Evolutionary conservation across 1,140 invertebrate species (phyloP), one percentile per base, ranked within the genome.

Genomic region (Glomeris maerens): DNA sequence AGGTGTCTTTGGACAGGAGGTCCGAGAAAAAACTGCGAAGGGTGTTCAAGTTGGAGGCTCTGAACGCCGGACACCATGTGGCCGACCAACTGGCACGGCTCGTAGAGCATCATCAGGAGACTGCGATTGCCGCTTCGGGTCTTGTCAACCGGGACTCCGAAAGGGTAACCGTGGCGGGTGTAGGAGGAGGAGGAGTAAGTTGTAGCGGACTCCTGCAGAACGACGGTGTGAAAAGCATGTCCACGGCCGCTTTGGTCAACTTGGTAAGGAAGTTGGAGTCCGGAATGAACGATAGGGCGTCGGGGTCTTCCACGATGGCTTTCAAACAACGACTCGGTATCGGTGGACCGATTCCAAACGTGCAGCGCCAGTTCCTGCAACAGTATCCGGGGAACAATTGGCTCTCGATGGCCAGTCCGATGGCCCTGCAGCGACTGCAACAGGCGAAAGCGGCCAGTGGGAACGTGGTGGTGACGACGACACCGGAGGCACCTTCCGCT

Each of bases 31-130:
- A 91, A 45, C 57, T 81, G 55, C 71, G 83, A 49, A 69, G 86
- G 40, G 65, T 89, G 29, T 67, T 79, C 1, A 84, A 87, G 60
- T 64, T 86, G 4, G 84, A 90, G 64, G 74, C 77, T 0, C 70
- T 75, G 45, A 67, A 78, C 17, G 70, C 86, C 54, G 81, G 84
- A 13, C 75, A 76, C 45, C 83, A 88, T 62, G 72, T 79, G 23
- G 78, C 78, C 45, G 78, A 82, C 50, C 82, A 92, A 64, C 74
- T 82, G 1, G 73, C 74, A 14, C 74, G 78, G 48, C 72, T 86
- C 49, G 68, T 88, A 60, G 78, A 83, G 61, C 66, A 81, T 62
- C 76, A 81, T 36, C 76, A 79, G 50, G 72, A 66, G 62, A 70
- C 63, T n/a, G n/a, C n/a, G n/a, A 55, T 66, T 58, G 63, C 66